Evolutionary conservation across 1,140 invertebrate species (phyloP).

Genomic region (Neodiprion fabricii): DNA sequence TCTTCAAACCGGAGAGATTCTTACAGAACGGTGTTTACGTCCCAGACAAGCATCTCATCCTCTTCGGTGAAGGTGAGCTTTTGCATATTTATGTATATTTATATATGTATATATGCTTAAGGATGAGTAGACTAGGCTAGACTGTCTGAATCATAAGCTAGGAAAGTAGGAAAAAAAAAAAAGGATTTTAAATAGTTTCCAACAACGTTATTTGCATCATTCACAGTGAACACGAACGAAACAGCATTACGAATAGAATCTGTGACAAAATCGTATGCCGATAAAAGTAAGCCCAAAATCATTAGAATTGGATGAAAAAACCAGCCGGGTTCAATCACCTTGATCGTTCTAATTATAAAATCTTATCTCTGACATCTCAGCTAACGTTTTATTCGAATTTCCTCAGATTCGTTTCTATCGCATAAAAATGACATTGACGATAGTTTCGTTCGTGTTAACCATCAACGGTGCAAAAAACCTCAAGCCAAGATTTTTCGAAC

Average conservation of each 20-base stretch:
- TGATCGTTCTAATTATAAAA: no score
- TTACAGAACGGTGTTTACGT: constrained; percentile 53
- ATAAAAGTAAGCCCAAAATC: no score
- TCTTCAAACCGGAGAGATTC: constrained; percentile 77
- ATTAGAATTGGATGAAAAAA: no score
- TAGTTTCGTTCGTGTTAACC: no score
- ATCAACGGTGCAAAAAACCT: no score
- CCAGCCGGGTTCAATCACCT: no score
- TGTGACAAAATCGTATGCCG: background rate
- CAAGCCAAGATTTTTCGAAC: no score
- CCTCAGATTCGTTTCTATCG: no score
- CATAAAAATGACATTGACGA: no score
- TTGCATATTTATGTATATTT: background rate
- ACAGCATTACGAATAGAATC: background rate
- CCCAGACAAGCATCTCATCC: constrained; percentile 64
- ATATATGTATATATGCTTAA: background rate
- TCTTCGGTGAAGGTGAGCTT: constrained; percentile 72
- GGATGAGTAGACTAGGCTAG: constrained; percentile 16
- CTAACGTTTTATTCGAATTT: no score
- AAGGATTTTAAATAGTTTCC: no score
- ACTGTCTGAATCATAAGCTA: constrained; percentile 19
- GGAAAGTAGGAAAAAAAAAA: constrained; percentile 1
- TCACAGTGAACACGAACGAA: background rate
- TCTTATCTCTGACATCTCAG: no score
- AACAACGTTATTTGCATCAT: background rate